Percentiles rank a stretch among this genome's conserved stretches.
Conservation (phyloP, 2,113 vertebrate genomes). For the Sinocyclocheilus anshuiensis region DNA sequence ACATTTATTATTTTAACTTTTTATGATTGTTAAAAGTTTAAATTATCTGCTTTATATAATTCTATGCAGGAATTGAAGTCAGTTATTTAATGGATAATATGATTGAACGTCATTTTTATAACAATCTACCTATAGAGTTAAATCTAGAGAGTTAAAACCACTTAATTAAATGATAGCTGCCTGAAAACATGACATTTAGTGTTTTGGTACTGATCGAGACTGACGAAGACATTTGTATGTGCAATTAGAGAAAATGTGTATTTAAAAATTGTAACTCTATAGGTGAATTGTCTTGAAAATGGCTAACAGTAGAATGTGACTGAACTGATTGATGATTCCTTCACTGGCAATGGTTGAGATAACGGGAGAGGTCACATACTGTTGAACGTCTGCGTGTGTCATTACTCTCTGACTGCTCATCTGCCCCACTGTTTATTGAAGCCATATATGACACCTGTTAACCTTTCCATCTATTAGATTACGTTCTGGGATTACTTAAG, state of each 20-base stretch:
- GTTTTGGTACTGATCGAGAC: too few relatives aligned
- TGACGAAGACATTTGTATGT: too few relatives aligned
- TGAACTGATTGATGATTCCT: constrained; percentile 36
- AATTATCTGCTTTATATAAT: constrained; percentile 60
- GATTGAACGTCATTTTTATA: constrained; percentile 50
- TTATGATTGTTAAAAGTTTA: constrained; percentile 48
- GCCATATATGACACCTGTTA: constrained; percentile 32
- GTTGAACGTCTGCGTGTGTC: neutral
- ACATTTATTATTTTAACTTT: constrained; percentile 56
- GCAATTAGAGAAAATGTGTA: neutral
- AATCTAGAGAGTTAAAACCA: neutral
- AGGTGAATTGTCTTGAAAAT: constrained; percentile 60
- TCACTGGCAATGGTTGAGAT: neutral
- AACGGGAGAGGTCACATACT: neutral
- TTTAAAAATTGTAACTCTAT: constrained; percentile 36
- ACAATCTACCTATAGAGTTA: constrained; percentile 62
- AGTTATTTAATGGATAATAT: constrained; percentile 70
- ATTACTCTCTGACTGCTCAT: neutral
- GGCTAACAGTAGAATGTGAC: constrained; percentile 67
- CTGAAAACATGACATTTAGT: constrained; percentile 11
- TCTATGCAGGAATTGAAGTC: constrained; percentile 71
- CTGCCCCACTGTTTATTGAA: constrained; percentile 31
- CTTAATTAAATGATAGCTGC: neutral
- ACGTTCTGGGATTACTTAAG: neutral
- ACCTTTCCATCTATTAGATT: constrained; percentile 23